Conservation (phyloP, 2,888 invertebrate genomes). For the Rotaria socialis region DNA sequence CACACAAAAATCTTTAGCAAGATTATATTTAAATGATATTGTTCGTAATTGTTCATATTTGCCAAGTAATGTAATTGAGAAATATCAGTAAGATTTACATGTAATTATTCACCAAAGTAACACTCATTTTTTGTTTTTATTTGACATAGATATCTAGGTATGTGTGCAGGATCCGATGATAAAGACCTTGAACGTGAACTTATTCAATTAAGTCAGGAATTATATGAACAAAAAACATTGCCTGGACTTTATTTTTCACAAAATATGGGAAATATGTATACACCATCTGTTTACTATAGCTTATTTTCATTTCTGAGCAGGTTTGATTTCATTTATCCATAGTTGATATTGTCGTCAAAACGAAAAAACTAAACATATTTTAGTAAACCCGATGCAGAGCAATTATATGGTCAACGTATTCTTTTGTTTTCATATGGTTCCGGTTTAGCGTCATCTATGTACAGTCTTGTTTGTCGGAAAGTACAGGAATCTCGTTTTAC, state of each 20-base stretch:
- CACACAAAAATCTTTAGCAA: slow-evolving; percentile 91
- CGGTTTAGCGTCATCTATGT: slow-evolving; percentile 87
- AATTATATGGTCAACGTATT: slow-evolving; percentile 74
- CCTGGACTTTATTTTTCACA: slow-evolving; percentile 78
- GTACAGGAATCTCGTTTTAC: slow-evolving; percentile 37
- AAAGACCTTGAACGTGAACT: slow-evolving; percentile 82
- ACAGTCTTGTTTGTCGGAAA: slow-evolving; percentile 65
- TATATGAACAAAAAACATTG: slow-evolving; percentile 77
- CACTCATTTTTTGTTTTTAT: not conserved
- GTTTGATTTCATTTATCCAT: slow-evolving; percentile 50
- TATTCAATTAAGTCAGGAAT: slow-evolving; percentile 69
- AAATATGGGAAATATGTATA: slow-evolving; percentile 98
- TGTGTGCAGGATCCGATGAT: slow-evolving; percentile 60
- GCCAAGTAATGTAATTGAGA: not conserved
- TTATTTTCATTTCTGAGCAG: slow-evolving; percentile 76
- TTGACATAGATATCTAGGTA: not conserved
- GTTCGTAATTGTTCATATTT: not conserved
- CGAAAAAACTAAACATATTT: no score
- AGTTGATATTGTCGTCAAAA: no score
- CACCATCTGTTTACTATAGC: slow-evolving; percentile 88
- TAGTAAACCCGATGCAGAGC: slow-evolving; percentile 52
- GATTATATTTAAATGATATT: slow-evolving; percentile 74
- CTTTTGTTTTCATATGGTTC: slow-evolving; percentile 95
- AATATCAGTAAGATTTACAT: slow-evolving; percentile 37
- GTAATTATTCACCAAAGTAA: not conserved